Evolutionary conservation across 2,888 invertebrate species (phyloP).

Genomic region (Amiota minor): DNA sequence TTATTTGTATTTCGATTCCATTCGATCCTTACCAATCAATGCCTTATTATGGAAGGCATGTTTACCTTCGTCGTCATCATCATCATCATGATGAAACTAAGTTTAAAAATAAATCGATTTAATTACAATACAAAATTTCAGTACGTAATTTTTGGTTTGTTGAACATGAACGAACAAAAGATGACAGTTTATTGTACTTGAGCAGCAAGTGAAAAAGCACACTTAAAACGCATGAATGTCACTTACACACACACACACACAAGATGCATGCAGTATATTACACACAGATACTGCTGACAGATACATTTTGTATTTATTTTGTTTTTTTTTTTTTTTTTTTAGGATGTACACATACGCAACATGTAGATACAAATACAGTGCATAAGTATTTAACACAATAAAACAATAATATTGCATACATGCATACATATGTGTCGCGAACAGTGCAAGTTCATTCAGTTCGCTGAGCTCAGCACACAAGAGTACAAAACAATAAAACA

Average conservation of each 20-base stretch:
- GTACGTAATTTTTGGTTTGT: too few relatives aligned
- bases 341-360: slow-evolving; percentile 54
- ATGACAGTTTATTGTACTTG: slow-evolving; percentile 22
- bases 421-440: slow-evolving; percentile 5
- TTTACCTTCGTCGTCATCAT: too few relatives aligned
- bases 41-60: too few relatives aligned
- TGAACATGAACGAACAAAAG: neutral
- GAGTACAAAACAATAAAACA: neutral
- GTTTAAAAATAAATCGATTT: too few relatives aligned
- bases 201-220: slow-evolving; percentile 26
- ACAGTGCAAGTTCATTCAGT: slow-evolving; percentile 24
- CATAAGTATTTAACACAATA: slow-evolving; percentile 29
- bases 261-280: neutral
- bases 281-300: slow-evolving; percentile 19
- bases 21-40: too few relatives aligned
- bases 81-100: too few relatives aligned
- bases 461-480: slow-evolving; percentile 5
- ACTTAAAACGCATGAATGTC: slow-evolving; percentile 49
- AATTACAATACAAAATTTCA: neutral
- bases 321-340: neutral
- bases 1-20: too few relatives aligned
- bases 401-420: slow-evolving; percentile 30
- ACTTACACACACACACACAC: slow-evolving; percentile 42
- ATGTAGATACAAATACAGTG: slow-evolving; percentile 41
- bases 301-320: neutral